phyloP scores from a whole-genome alignment of 2,888 invertebrate species.

The Drosophila greeni region DNA sequence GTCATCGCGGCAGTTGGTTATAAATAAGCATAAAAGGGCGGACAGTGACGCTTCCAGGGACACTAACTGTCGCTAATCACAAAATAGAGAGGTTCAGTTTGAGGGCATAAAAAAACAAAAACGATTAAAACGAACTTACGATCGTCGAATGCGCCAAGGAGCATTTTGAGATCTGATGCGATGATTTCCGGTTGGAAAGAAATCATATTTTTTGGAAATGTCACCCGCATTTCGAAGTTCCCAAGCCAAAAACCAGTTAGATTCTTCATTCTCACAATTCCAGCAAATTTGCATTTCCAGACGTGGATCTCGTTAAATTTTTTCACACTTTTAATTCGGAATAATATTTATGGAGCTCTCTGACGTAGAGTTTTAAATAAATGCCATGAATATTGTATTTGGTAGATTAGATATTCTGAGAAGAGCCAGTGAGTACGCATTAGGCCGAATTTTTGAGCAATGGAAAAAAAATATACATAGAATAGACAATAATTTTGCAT shows the following conservation, averaged over 20 bases:
- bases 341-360: conserved; percentile 17
- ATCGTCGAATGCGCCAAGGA: background rate
- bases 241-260: conserved; percentile 15
- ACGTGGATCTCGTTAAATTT: conserved; percentile 24
- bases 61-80: background rate
- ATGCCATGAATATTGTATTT: conserved; percentile 11
- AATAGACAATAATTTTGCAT: too few species aligned
- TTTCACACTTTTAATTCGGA: conserved; percentile 10
- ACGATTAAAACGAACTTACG: background rate
- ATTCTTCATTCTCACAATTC: background rate
- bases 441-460: too few species aligned
- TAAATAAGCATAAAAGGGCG: background rate
- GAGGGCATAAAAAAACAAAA: background rate
- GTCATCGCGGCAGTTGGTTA: background rate
- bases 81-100: background rate
- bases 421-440: too few species aligned
- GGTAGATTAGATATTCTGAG: conserved; percentile 1
- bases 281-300: conserved; percentile 2
- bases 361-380: conserved; percentile 16
- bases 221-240: background rate
- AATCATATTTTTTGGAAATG: conserved; percentile 18
- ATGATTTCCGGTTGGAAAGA: conserved; percentile 9
- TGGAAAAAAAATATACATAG: too few species aligned
- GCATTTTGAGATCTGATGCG: background rate
- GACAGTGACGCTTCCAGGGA: background rate